Conservation (phyloP, 2,797 vertebrate species). For the Onychomys arenicola region DNA sequence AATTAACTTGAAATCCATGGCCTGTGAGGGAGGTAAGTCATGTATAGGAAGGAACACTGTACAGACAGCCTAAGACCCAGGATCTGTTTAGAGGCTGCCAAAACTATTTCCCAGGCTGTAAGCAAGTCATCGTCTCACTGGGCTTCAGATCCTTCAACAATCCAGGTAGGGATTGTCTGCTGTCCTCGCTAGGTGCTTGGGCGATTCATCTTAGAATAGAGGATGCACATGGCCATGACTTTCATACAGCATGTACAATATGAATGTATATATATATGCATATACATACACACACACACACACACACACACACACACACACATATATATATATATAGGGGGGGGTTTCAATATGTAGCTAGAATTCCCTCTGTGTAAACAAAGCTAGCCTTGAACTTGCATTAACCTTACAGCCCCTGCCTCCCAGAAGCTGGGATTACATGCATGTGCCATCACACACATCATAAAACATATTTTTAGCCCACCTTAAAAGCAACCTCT, state of each 20-base stretch:
- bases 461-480: neutral
- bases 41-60: neutral
- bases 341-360: neutral
- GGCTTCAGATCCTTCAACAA: neutral
- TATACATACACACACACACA: no score
- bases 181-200: neutral
- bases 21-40: neutral
- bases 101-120: neutral
- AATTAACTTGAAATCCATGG: constrained; percentile 64
- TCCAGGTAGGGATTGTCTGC: neutral
- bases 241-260: neutral
- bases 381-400: neutral
- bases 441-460: neutral
- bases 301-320: no score
- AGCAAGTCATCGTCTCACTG: neutral
- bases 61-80: neutral
- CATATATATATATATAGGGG: no score
- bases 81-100: neutral
- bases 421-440: neutral
- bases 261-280: neutral
- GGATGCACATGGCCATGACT: neutral
- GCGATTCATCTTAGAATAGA: neutral
- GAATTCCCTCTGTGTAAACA: neutral
- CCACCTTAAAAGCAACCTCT: neutral
- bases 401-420: neutral